These are phyloP conservation scores for Bibio marci DNA, from an alignment of 2,888 invertebrate species.

Conservation along the genomic window DNA sequence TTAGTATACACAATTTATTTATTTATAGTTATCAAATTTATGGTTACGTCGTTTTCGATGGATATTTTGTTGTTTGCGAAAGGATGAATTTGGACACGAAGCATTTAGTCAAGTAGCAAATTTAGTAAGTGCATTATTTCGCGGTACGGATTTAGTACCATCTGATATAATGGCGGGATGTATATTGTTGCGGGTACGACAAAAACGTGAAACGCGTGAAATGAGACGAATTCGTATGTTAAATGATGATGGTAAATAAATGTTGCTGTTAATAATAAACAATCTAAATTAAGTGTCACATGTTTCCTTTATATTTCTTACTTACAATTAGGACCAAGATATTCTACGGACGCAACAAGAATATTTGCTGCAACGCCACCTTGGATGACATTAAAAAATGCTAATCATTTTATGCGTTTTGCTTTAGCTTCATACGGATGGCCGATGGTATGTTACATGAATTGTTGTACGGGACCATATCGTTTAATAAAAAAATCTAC, in stretches of 20 bases:
- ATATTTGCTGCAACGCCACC: slow-evolving; percentile 47
- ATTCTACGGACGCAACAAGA: slow-evolving; percentile 28
- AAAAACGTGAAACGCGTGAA: slow-evolving; percentile 55
- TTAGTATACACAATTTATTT: too few relatives aligned
- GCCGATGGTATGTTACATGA: slow-evolving; percentile 66
- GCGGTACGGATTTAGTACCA: slow-evolving; percentile 73
- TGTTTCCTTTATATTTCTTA: too few relatives aligned
- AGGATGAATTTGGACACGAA: slow-evolving; percentile 59
- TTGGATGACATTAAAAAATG: slow-evolving; percentile 69
- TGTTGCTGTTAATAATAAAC: too few relatives aligned
- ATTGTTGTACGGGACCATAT: slow-evolving; percentile 59
- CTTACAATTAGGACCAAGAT: slow-evolving; percentile 7
- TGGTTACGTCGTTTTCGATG: slow-evolving; percentile 59
- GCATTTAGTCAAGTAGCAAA: slow-evolving; percentile 67
- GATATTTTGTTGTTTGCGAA: slow-evolving; percentile 56
- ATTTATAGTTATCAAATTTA: slow-evolving; percentile 46
- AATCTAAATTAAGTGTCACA: slow-evolving; percentile 35
- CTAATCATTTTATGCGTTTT: slow-evolving; percentile 58
- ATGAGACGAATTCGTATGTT: slow-evolving; percentile 45
- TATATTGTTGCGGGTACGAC: slow-evolving; percentile 60
- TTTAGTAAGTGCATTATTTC: slow-evolving; percentile 61
- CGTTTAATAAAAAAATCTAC: slow-evolving; percentile 48
- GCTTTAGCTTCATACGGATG: slow-evolving; percentile 79
- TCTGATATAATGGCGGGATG: slow-evolving; percentile 79
- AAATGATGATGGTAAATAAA: slow-evolving; percentile 37